Evolutionary conservation across 2,888 invertebrate species (phyloP).

Genomic region (Calameuta filiformis): DNA sequence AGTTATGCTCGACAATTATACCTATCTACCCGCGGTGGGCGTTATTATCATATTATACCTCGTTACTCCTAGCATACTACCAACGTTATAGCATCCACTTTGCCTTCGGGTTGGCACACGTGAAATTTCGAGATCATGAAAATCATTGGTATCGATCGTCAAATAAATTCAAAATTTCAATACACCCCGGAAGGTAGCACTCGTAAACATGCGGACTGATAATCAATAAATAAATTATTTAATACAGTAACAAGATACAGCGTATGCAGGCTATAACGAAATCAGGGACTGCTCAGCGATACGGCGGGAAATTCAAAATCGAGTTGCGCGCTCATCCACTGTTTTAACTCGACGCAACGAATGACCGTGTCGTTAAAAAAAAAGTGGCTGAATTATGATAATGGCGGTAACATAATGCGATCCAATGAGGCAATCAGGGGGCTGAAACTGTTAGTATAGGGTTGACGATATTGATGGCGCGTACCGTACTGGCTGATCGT

Average conservation of each 20-base stretch:
- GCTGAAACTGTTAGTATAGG: constrained; percentile 20
- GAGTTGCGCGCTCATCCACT: neutral
- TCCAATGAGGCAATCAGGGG: constrained; percentile 64
- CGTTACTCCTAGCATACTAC: constrained; percentile 27
- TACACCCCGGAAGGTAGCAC: too few relatives aligned
- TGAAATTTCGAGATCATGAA: neutral
- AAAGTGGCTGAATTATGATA: constrained; percentile 66
- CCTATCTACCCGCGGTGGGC: constrained; percentile 56
- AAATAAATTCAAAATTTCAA: neutral
- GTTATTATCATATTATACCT: constrained; percentile 60
- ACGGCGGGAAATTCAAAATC: neutral
- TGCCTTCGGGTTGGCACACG: neutral
- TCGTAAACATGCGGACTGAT: neutral
- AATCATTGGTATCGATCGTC: neutral
- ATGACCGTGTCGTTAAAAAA: constrained; percentile 55
- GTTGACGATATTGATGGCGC: constrained; percentile 54
- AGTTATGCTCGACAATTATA: constrained; percentile 64
- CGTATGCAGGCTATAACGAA: neutral
- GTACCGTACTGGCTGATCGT: constrained; percentile 28
- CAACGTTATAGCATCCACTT: neutral
- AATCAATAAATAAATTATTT: neutral
- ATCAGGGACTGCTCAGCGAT: neutral
- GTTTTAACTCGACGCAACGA: constrained; percentile 15
- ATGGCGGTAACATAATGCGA: constrained; percentile 64
- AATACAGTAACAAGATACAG: neutral